These are phyloP conservation scores for Gymnopithys bicolor DNA, from an alignment of 2,797 vertebrate species.

Conservation along the genomic window DNA sequence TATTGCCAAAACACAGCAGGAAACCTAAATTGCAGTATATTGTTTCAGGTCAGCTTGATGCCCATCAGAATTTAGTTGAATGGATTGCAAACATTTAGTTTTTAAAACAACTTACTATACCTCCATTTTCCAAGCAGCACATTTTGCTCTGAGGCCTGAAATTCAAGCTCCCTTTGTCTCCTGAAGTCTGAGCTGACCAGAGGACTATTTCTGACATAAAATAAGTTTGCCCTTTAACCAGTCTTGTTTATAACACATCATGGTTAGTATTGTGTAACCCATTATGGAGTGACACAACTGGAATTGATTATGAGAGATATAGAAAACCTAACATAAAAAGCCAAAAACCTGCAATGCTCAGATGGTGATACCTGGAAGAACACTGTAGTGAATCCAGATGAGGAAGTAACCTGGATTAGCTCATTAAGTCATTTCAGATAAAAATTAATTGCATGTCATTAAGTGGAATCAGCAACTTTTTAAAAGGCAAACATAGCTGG, in stretches of 20 bases:
- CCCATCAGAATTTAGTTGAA: not conserved
- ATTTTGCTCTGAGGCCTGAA: not conserved
- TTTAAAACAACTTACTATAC: not conserved
- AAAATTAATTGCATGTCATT: not conserved
- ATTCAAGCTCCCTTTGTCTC: not conserved
- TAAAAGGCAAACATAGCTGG: not conserved
- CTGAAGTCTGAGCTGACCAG: not conserved
- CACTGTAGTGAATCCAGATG: not conserved
- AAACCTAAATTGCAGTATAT: not conserved
- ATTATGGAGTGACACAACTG: not conserved
- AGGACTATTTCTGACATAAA: not conserved
- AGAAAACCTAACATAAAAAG: not conserved
- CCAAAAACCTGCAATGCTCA: not conserved
- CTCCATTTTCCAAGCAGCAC: not conserved
- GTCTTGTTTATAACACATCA: not conserved
- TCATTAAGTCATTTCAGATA: not conserved
- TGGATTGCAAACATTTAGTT: constrained; percentile 3
- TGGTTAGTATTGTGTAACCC: not conserved
- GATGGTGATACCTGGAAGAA: not conserved
- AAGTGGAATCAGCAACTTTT: not conserved
- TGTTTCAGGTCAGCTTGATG: not conserved
- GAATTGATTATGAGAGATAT: not conserved
- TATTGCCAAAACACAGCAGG: not conserved
- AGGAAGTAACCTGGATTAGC: not conserved
- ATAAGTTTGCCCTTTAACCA: not conserved